Evolutionary conservation across 2,797 vertebrate species (phyloP).

Genomic region (Eospalax fontanierii): DNA sequence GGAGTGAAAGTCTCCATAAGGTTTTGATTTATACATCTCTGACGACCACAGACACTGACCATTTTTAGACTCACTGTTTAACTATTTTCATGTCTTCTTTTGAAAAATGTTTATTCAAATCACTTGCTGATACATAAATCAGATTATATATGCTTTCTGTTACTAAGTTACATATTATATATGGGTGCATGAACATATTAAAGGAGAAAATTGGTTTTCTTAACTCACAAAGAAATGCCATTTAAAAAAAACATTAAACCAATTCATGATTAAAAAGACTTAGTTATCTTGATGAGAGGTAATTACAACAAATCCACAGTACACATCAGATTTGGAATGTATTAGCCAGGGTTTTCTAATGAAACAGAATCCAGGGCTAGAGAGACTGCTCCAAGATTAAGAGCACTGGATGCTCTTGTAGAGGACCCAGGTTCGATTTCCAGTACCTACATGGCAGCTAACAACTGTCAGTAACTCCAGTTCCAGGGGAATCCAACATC

Average conservation of each 20-base stretch:
- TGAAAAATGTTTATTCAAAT: neutral
- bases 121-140: neutral
- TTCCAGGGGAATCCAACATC: too few species aligned
- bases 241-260: neutral
- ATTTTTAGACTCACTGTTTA: neutral
- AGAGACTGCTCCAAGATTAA: too few species aligned
- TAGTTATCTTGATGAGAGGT: neutral
- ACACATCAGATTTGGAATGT: neutral
- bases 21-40: neutral
- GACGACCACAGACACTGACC: neutral
- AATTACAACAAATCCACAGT: neutral
- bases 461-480: too few species aligned
- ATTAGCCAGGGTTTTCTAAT: too few species aligned
- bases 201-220: neutral
- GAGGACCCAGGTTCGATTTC: too few species aligned
- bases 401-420: too few species aligned
- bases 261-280: neutral
- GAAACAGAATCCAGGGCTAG: too few species aligned
- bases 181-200: neutral
- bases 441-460: too few species aligned
- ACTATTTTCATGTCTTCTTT: neutral
- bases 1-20: neutral
- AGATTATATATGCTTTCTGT: neutral
- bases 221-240: neutral
- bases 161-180: slow-evolving; percentile 16